Base-by-base conservation (phyloP, 2,797 vertebrate species). In the Xiphophorus birchmanni region DNA sequence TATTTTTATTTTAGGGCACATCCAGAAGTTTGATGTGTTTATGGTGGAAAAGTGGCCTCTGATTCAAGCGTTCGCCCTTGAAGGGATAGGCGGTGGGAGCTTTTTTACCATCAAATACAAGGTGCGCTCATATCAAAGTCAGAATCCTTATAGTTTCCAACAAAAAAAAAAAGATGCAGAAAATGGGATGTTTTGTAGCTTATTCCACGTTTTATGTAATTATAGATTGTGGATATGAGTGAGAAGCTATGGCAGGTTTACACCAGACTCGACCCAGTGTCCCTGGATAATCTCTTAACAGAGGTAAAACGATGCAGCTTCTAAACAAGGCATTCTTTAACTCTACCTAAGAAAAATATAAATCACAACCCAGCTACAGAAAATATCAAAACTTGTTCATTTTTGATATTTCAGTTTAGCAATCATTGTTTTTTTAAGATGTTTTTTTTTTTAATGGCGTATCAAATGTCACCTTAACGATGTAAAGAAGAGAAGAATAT, bases 41-140 rank as follows among this genome's bases (percentile, higher is more conserved):
- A 96, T 97, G 90, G 96, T 99, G 88, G 98, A 99, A 83, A 99
- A 99, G 92, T 99, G 98, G 98, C 98, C 98, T 0, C 96, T 99
- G 2, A 97, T 99, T 47, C 98, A 99, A 91, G 98, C 98, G 1
- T 99, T 99, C 89, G 98, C 98, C 0, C 95, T 99, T 79, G 98
- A 99, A 86, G 98, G 98, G 72, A 99, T 99, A 9, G 98, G 98
- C 6, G 97, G 97, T 2, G 98, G 98, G 80, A 97, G 97, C 52
- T 99, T 99, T 95, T 99, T 99, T 89, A 99, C 98, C 40, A 96
- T 99, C 96, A 99, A 98, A 86, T 98, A 98, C 0, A 96, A 99
- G 96, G 98, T 99, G 92, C 44, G 86, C 12, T 71, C 1, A 72
- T 60, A 35, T 0, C 1, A 71, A 5, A 48, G 47, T 48, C 29